Conservation (phyloP, 2,888 invertebrate species). For the Prenolepis imparis region DNA sequence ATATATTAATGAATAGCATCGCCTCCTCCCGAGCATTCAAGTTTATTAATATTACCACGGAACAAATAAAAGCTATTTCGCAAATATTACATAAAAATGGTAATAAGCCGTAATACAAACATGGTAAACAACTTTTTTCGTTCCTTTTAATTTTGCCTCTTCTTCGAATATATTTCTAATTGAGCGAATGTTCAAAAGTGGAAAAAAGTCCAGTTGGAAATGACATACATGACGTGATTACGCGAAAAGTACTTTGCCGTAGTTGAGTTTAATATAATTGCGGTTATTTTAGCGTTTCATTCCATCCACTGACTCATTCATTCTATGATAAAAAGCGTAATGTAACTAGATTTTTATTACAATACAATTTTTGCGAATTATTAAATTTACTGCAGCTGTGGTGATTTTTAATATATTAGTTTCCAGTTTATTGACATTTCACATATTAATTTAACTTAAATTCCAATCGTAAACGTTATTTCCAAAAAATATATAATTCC, state of each 20-base stretch:
- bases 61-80: neutral
- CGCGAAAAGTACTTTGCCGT: slow-evolving; percentile 46
- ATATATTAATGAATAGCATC: neutral
- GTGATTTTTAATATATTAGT: neutral
- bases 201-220: slow-evolving; percentile 42
- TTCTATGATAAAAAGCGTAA: slow-evolving; percentile 32
- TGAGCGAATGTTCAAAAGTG: neutral
- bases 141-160: neutral
- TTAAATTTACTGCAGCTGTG: slow-evolving; percentile 7
- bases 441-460: neutral
- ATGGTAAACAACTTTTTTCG: neutral
- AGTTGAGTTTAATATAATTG: slow-evolving; percentile 50
- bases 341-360: slow-evolving; percentile 24
- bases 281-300: slow-evolving; percentile 50
- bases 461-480: neutral
- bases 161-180: neutral
- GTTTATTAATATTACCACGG: neutral
- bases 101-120: neutral
- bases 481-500: neutral
- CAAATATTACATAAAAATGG: slow-evolving; percentile 13
- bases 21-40: no score
- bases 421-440: neutral
- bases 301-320: slow-evolving; percentile 36
- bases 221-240: slow-evolving; percentile 53
- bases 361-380: slow-evolving; percentile 28